Conservation (phyloP, 2,797 vertebrate genomes). For the Tympanoctomys barrerae region DNA sequence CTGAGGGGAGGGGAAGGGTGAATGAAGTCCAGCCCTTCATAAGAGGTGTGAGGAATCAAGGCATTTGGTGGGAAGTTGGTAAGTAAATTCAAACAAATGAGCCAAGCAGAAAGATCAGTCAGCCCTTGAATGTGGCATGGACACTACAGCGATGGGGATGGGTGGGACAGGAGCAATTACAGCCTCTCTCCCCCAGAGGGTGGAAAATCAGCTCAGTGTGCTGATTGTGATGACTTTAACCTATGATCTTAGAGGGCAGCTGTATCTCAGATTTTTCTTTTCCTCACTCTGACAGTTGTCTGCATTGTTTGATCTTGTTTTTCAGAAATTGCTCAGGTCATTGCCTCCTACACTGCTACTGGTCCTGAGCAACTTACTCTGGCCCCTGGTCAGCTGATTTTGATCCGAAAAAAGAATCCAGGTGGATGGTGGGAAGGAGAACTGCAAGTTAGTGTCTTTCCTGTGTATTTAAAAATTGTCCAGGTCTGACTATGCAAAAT, state of each 20-base stretch:
- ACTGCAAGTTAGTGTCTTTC: constrained; percentile 92
- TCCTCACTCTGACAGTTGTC: not conserved
- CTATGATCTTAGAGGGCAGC: not conserved
- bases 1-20: too few relatives aligned
- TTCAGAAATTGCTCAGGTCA: constrained; percentile 98
- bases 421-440: constrained; percentile 99
- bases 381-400: constrained; percentile 97
- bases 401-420: constrained; percentile 98
- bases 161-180: rapidly evolving
- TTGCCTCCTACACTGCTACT: constrained; percentile 96
- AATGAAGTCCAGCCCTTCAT: not conserved
- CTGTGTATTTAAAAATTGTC: not conserved
- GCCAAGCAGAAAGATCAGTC: not conserved
- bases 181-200: too few relatives aligned
- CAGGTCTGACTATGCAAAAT: not conserved
- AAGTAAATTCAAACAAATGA: not conserved
- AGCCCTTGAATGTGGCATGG: rapidly evolving
- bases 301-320: constrained; percentile 46
- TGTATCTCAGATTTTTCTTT: not conserved
- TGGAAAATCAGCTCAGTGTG: not conserved
- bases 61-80: not conserved
- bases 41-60: rapidly evolving
- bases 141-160: not conserved
- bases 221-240: not conserved
- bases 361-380: constrained; percentile 97